A percentile compares a stretch with the other conserved stretches of the same genome.
phyloP scores from a whole-genome alignment of 1,140 invertebrate species.

The Drosophila lowei region DNA sequence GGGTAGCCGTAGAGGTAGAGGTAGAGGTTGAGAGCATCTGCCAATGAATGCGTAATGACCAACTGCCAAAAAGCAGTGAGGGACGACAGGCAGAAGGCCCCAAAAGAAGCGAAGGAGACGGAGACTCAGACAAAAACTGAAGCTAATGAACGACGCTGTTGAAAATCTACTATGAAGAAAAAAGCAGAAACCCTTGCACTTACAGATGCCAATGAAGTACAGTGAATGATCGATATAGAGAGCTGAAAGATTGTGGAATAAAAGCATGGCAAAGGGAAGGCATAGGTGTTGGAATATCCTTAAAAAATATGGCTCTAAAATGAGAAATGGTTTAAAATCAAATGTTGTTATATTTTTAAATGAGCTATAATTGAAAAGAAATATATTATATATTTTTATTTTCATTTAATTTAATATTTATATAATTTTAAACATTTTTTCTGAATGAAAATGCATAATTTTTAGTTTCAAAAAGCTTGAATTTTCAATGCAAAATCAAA shows the following conservation, averaged over 20 bases:
- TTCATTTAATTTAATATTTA: too few relatives aligned
- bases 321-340: too few relatives aligned
- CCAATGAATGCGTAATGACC: conserved; percentile 76
- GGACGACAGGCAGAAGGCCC: conserved; percentile 12
- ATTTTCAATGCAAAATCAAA: too few relatives aligned
- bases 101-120: conserved; percentile 14
- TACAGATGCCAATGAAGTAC: conserved; percentile 73
- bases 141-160: conserved; percentile 66
- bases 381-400: too few relatives aligned
- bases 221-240: conserved; percentile 28
- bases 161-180: conserved; percentile 61
- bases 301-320: too few relatives aligned
- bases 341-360: too few relatives aligned
- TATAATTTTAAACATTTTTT: too few relatives aligned
- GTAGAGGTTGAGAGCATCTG: conserved; percentile 55
- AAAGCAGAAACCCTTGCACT: conserved; percentile 55
- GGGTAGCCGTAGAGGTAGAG: conserved; percentile 6
- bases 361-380: too few relatives aligned
- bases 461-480: too few relatives aligned
- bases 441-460: too few relatives aligned
- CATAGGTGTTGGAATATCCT: not conserved
- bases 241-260: not conserved
- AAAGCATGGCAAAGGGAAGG: conserved; percentile 38
- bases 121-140: conserved; percentile 7
- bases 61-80: conserved; percentile 73